These are phyloP conservation scores for Belonocnema kinseyi DNA, from an alignment of 1,140 invertebrate genomes.

Conservation along the genomic window DNA sequence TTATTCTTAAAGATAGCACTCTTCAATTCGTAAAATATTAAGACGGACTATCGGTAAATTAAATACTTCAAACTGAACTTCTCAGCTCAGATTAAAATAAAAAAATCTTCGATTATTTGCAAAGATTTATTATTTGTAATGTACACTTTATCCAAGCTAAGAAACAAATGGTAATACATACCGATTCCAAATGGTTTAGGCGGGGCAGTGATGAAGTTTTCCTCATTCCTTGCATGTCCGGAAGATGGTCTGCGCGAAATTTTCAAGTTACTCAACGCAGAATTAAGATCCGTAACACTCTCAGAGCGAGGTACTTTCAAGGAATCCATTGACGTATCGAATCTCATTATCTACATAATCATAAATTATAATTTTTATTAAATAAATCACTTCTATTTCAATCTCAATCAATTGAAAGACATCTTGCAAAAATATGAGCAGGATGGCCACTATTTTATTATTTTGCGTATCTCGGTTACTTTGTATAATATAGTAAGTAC, in stretches of 20 bases:
- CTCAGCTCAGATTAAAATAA: slow-evolving; percentile 31
- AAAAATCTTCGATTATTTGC: slow-evolving; percentile 51
- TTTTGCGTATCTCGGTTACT: too few relatives aligned
- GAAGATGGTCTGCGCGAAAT: slow-evolving; percentile 65
- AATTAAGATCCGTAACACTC: slow-evolving; percentile 87
- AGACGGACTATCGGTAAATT: too few relatives aligned
- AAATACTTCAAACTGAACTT: background rate
- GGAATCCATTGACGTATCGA: slow-evolving; percentile 86
- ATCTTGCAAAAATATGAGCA: background rate
- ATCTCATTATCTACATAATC: slow-evolving; percentile 83
- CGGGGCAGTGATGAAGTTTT: slow-evolving; percentile 75
- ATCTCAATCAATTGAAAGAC: too few relatives aligned
- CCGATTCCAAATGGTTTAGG: slow-evolving; percentile 87
- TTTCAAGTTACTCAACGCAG: slow-evolving; percentile 64
- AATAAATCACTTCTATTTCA: background rate
- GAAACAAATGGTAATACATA: slow-evolving; percentile 71
- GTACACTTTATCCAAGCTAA: background rate
- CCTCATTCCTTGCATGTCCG: slow-evolving; percentile 75
- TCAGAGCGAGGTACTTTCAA: slow-evolving; percentile 85
- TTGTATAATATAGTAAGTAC: too few relatives aligned
- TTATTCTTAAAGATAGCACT: too few relatives aligned
- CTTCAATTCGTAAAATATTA: too few relatives aligned
- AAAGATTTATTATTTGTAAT: background rate
- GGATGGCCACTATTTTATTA: too few relatives aligned
- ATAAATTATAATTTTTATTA: background rate